Conservation (phyloP, 1,140 invertebrate species). For the Chrysomallon squamiferum region DNA sequence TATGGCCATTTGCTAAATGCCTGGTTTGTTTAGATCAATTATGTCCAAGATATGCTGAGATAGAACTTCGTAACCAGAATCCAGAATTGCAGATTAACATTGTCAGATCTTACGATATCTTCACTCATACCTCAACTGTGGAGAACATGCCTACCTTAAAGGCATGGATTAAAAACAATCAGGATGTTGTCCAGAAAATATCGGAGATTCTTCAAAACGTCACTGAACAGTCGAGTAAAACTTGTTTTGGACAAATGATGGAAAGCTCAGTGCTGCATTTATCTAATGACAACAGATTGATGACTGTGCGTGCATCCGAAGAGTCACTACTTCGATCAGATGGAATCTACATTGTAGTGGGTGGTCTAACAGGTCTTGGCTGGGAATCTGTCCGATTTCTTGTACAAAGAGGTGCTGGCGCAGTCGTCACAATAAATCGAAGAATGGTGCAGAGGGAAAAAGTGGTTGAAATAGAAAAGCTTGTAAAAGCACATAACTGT, state of each 20-base stretch:
- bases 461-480: conserved; percentile 16
- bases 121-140: neutral
- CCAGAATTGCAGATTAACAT: neutral
- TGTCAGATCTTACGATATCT: neutral
- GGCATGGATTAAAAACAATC: neutral
- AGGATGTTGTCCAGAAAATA: neutral
- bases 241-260: neutral
- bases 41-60: no score
- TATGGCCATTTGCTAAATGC: neutral
- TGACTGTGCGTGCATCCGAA: neutral
- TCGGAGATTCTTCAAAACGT: no score
- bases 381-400: conserved; percentile 21
- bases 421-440: conserved; percentile 10
- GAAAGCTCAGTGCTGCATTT: neutral
- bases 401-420: neutral
- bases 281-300: neutral
- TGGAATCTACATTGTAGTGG: conserved; percentile 23
- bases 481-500: conserved; percentile 17
- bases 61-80: neutral
- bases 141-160: neutral
- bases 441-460: conserved; percentile 4
- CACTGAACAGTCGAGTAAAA: neutral
- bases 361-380: conserved; percentile 32
- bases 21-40: neutral
- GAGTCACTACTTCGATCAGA: neutral